phyloP scores from a whole-genome alignment of 2,888 invertebrate species.

The Habrosyne pyritoides region DNA sequence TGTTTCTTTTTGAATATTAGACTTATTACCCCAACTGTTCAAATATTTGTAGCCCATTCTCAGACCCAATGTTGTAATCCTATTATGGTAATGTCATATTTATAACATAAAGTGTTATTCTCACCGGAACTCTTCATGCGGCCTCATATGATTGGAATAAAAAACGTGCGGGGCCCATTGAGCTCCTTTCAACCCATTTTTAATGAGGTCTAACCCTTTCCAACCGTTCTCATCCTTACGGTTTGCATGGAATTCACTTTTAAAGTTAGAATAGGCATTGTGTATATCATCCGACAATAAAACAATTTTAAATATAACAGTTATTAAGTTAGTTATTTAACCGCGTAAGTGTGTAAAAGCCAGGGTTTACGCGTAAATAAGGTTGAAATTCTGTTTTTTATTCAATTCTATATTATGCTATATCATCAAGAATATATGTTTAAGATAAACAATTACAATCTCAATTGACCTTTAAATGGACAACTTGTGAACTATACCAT shows the following conservation, averaged over 20 bases:
- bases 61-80: slow-evolving; percentile 2
- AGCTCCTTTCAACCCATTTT: background rate
- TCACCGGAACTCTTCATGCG: background rate
- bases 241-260: background rate
- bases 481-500: no score
- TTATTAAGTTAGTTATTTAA: no score
- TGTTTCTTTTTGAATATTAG: no score
- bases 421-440: no score
- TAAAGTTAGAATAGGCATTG: background rate
- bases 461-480: no score
- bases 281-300: no score
- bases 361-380: no score
- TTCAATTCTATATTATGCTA: no score
- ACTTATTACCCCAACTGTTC: background rate
- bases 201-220: slow-evolving; percentile 5
- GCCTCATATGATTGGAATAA: slow-evolving; percentile 4
- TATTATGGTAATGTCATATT: slow-evolving; percentile 8
- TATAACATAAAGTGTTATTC: slow-evolving; percentile 6
- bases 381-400: no score
- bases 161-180: slow-evolving; percentile 3
- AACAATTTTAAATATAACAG: no score
- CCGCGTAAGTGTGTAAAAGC: no score
- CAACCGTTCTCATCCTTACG: background rate
- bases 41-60: background rate
- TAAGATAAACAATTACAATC: no score